Percentiles rank a stretch among this genome's conserved stretches.
Conservation (phyloP, 1,140 invertebrate genomes). For the Drosophila busckii region DNA sequence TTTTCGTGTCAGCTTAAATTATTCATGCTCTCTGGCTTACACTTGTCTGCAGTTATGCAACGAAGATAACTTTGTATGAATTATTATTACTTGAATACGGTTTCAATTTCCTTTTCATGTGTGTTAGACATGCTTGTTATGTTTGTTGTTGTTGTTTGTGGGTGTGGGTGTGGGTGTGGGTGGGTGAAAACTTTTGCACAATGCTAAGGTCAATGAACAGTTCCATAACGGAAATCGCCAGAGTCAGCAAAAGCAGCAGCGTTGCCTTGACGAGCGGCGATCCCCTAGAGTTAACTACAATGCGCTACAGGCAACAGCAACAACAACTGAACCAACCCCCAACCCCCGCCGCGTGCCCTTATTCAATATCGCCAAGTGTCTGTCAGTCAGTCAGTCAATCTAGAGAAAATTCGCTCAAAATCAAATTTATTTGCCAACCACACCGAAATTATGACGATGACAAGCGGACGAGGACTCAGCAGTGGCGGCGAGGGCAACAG, state of each 20-base stretch:
- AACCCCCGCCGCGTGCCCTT: no score
- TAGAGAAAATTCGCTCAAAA: constrained; percentile 53
- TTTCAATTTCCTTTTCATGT: constrained; percentile 47
- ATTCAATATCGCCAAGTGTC: constrained; percentile 16
- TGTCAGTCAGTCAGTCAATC: constrained; percentile 52
- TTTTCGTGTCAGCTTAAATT: no score
- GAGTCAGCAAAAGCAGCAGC: constrained; percentile 39
- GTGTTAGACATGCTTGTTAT: no score
- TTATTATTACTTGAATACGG: constrained; percentile 41
- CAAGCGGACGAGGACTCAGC: background rate
- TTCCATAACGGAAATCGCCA: constrained; percentile 17
- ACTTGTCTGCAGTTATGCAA: constrained; percentile 11
- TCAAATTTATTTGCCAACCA: constrained; percentile 71
- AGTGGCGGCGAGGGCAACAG: background rate
- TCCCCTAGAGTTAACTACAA: constrained; percentile 35
- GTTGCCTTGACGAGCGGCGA: constrained; percentile 11
- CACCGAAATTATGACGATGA: constrained; percentile 60
- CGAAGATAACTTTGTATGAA: constrained; percentile 38
- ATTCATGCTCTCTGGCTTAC: constrained; percentile 7
- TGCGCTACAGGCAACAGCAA: constrained; percentile 10
- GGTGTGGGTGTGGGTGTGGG: constrained; percentile 9
- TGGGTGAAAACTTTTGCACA: constrained; percentile 9
- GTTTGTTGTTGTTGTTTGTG: background rate
- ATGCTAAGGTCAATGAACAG: constrained; percentile 36
- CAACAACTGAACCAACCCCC: no score